Conservation (phyloP, 2,888 invertebrate species). For the Lasioglossum pauxillum region DNA sequence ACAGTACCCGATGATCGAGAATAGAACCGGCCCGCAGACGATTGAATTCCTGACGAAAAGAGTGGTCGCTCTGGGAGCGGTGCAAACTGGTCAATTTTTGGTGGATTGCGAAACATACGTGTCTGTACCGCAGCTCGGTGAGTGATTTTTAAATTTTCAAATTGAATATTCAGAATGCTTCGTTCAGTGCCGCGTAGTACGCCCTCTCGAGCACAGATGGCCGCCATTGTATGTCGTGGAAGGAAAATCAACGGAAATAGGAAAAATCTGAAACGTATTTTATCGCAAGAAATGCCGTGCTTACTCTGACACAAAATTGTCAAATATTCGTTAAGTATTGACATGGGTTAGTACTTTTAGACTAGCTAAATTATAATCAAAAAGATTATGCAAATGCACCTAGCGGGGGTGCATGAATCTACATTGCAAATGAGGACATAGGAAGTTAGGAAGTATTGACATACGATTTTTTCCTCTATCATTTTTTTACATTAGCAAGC, state of each 20-base stretch:
- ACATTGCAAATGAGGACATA: too few species aligned
- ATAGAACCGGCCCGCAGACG: conserved; percentile 95
- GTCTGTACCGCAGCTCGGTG: conserved; percentile 90
- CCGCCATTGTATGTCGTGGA: conserved; percentile 22
- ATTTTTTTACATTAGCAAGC: too few species aligned
- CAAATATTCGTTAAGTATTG: too few species aligned
- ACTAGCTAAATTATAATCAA: too few species aligned
- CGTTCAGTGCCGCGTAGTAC: conserved; percentile 38
- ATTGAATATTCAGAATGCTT: conserved; percentile 31
- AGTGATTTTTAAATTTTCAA: conserved; percentile 68
- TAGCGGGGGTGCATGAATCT: too few species aligned
- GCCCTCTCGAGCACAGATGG: conserved; percentile 49
- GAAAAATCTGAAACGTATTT: background rate
- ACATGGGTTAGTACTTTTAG: too few species aligned
- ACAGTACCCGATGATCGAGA: conserved; percentile 94
- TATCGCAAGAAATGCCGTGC: too few species aligned
- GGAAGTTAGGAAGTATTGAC: too few species aligned
- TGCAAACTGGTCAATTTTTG: conserved; percentile 94
- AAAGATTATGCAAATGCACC: too few species aligned
- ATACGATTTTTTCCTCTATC: too few species aligned
- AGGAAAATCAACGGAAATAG: background rate
- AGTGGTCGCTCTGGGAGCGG: conserved; percentile 93
- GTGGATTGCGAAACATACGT: conserved; percentile 98
- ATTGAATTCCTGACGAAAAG: conserved; percentile 95
- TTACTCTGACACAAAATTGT: too few species aligned